These are phyloP conservation scores for Cynopterus brachyotis DNA, from an alignment of 2,113 vertebrate genomes.

Conservation along the genomic window DNA sequence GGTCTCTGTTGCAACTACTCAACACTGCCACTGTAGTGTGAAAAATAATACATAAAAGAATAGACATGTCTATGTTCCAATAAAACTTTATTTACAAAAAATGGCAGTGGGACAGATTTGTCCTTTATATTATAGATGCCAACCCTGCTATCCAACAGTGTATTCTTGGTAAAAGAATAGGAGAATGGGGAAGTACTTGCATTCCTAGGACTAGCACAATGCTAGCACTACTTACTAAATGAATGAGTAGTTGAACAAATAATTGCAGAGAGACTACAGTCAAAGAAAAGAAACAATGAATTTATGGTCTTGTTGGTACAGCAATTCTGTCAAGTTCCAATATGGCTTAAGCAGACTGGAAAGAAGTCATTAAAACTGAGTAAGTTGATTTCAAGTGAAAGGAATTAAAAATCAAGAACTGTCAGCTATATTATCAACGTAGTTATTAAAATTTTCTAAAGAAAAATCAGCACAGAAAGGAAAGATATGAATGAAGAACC, in stretches of 20 bases:
- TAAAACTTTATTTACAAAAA: slow-evolving; percentile 19
- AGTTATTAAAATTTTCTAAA: not conserved
- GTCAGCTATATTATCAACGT: not conserved
- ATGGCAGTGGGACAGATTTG: not conserved
- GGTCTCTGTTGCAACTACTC: not conserved
- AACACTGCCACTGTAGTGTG: not conserved
- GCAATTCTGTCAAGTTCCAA: not conserved
- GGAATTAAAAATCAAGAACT: not conserved
- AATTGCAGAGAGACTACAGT: not conserved
- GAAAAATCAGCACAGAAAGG: not conserved
- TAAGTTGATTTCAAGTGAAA: not conserved
- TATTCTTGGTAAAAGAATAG: not conserved
- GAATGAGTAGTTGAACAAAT: not conserved
- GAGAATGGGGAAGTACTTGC: not conserved
- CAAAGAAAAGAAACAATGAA: not conserved
- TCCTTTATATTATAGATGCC: not conserved
- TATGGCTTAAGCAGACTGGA: not conserved
- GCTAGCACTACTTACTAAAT: not conserved
- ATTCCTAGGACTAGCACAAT: not conserved
- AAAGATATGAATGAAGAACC: not conserved
- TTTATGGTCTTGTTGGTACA: slow-evolving; percentile 5
- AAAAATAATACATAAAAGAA: not conserved
- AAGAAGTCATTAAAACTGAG: slow-evolving; percentile 12
- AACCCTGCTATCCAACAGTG: not conserved
- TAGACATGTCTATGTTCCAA: not conserved